Evolutionary conservation across 2,888 invertebrate species (phyloP), one percentile per base, ranked within the genome.

Genomic region (Melangyna quadrimaculata): DNA sequence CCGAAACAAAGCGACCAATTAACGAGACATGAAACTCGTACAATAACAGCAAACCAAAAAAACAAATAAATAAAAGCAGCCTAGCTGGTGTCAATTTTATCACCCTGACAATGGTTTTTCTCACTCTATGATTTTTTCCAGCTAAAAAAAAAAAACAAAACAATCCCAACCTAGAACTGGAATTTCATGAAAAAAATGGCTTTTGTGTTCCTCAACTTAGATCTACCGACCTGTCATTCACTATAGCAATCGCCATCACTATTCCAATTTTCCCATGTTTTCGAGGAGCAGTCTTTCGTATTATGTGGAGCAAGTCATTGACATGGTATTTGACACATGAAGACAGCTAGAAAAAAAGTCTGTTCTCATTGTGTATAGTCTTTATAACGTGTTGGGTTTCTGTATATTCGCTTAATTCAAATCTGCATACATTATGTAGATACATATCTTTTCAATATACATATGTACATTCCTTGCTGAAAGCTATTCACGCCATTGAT

Each of bases 291-390:
- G 32, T 53, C 61, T 43, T 29, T n/a, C n/a, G 3, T 14, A 9
- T 78, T n/a, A 83, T 79, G 83, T 84, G 24, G 83, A 84, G 83
- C 83, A 79, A 84, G 83, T 84, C 83, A 84, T 75, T 84, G 83
- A 84, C 83, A 84, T 70, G 72, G 48, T 73, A 71, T 74, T 43
- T 75, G 83, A 84, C 72, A 77, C 79, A 84, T 29, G 43, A 35
- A 17, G 63, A 24, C 45, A 63, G 27, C 61, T 51, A n/a, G 27
- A 43, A 40, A 27, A 48, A 43, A 51, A 19, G 51, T 14, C 29
- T 27, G 9, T 43, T 77, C 37, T 35, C 78, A 37, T 74, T 61
- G 29, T 43, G 2, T n/a, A 61, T 10, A 1, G 19, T 24, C 19
- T 29, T 24, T 6, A 53, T 27, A 40, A 61, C n/a, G n/a, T 40